A percentile compares a stretch with the other conserved stretches of the same genome.
These are phyloP conservation scores for Colaptes auratus DNA, from an alignment of 2,113 vertebrate species.

Conservation along the genomic window DNA sequence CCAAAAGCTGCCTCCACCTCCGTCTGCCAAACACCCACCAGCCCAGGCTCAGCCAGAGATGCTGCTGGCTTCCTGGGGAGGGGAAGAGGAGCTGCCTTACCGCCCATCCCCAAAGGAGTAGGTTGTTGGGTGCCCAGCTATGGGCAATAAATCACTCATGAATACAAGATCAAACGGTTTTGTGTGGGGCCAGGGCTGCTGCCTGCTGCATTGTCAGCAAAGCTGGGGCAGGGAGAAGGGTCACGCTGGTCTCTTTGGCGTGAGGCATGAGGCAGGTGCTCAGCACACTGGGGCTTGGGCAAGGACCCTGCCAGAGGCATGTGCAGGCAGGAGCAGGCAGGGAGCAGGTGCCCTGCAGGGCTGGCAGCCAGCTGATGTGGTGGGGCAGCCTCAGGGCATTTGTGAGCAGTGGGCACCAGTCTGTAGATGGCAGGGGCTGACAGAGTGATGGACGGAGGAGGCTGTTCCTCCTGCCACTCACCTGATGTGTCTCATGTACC, in stretches of 20 bases:
- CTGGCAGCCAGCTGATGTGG: not conserved
- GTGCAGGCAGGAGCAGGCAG: constrained; percentile 30
- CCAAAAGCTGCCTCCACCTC: not conserved
- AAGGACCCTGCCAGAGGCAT: not conserved
- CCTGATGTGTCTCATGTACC: accelerated
- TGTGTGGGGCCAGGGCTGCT: accelerated
- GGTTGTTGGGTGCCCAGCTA: not conserved
- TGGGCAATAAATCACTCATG: accelerated
- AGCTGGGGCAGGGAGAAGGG: not conserved
- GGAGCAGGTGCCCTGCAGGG: not conserved
- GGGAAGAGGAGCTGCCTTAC: accelerated
- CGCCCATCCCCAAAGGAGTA: accelerated
- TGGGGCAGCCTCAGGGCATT: not conserved
- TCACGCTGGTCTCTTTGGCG: not conserved
- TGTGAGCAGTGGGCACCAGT: not conserved
- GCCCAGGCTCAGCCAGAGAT: not conserved
- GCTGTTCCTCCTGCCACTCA: not conserved
- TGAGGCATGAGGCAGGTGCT: not conserved
- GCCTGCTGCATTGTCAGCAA: accelerated
- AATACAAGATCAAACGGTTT: accelerated
- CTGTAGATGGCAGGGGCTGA: not conserved
- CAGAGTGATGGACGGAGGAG: accelerated
- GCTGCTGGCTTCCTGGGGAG: not conserved
- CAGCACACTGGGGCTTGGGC: not conserved
- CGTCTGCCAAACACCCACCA: constrained; percentile 14